Evolutionary conservation across 1,140 invertebrate species (phyloP).

Genomic region (Triops cancriformis): DNA sequence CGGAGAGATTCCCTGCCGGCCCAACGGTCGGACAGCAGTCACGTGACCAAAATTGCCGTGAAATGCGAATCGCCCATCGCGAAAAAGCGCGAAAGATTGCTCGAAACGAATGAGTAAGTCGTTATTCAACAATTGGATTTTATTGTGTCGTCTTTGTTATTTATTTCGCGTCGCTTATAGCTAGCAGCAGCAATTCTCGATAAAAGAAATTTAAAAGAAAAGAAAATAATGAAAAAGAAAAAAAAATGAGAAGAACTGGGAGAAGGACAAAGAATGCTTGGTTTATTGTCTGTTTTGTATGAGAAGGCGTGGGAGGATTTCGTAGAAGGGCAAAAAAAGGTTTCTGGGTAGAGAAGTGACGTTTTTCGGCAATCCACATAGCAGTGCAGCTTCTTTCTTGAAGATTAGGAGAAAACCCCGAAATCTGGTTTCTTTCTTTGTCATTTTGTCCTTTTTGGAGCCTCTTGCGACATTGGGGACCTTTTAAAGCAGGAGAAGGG

Average conservation of each 20-base stretch:
- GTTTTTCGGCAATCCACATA: not conserved
- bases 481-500: no score
- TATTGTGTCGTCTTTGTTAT: not conserved
- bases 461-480: no score
- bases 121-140: not conserved
- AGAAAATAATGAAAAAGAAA: not conserved
- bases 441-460: not conserved
- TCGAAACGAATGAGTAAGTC: not conserved
- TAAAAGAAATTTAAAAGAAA: not conserved
- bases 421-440: constrained; percentile 7
- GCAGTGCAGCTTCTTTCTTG: not conserved
- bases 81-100: not conserved
- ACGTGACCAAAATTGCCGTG: constrained; percentile 20
- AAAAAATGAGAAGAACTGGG: not conserved
- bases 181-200: not conserved
- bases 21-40: not conserved
- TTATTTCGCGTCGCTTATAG: not conserved
- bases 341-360: not conserved
- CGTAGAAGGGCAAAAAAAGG: not conserved
- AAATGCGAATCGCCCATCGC: not conserved
- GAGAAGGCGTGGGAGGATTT: not conserved
- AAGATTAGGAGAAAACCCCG: not conserved
- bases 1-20: not conserved
- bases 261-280: not conserved
- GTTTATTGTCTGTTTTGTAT: not conserved